These are phyloP conservation scores for Drosophila ustulata DNA, from an alignment of 2,888 invertebrate species.

Conservation along the genomic window DNA sequence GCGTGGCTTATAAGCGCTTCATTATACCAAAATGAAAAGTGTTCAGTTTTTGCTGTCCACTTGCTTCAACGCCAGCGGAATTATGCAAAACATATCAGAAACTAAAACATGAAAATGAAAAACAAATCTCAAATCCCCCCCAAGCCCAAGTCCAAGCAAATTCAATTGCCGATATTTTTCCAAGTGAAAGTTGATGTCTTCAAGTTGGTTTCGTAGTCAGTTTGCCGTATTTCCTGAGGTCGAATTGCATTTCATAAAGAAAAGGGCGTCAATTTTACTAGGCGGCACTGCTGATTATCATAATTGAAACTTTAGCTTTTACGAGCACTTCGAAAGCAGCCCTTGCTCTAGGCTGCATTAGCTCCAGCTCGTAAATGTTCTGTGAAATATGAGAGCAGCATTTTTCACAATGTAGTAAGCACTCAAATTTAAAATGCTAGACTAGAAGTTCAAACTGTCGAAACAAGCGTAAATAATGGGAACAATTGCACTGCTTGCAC, in stretches of 20 bases:
- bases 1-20: constrained; percentile 57
- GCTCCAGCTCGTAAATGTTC: background rate
- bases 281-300: constrained; percentile 44
- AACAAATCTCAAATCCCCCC: constrained; percentile 14
- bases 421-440: background rate
- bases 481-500: background rate
- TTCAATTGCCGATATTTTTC: constrained; percentile 45
- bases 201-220: constrained; percentile 22
- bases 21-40: constrained; percentile 73
- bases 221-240: constrained; percentile 37
- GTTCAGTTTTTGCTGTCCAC: constrained; percentile 35
- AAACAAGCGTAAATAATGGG: background rate
- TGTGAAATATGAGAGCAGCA: background rate
- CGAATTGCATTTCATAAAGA: constrained; percentile 30
- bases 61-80: constrained; percentile 43
- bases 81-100: constrained; percentile 68
- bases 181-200: constrained; percentile 71
- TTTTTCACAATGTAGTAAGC: background rate
- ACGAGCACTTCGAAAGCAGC: constrained; percentile 9
- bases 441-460: background rate
- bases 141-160: constrained; percentile 23
- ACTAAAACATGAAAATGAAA: constrained; percentile 11
- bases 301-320: constrained; percentile 35
- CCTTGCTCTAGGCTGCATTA: background rate
- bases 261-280: constrained; percentile 46